These are phyloP conservation scores for Sciurus vulgaris DNA, from an alignment of 2,797 vertebrate species.

Conservation along the genomic window DNA sequence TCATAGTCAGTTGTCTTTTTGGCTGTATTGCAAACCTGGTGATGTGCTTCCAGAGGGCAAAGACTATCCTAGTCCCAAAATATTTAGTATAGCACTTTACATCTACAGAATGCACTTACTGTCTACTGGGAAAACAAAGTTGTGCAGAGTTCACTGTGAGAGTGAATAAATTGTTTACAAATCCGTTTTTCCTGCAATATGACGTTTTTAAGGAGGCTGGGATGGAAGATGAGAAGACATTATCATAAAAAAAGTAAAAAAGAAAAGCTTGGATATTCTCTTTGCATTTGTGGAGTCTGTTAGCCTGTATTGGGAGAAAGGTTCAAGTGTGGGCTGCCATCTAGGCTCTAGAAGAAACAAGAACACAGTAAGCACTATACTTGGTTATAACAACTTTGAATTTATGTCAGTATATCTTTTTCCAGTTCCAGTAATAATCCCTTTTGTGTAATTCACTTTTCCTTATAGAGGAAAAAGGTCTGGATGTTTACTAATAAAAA, in stretches of 20 bases:
- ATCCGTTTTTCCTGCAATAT: not conserved
- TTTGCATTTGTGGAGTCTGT: not conserved
- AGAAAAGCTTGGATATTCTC: not conserved
- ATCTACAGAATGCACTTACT: not conserved
- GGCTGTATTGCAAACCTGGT: not conserved
- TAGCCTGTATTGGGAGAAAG: not conserved
- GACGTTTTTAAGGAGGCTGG: not conserved
- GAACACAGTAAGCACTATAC: rapidly evolving
- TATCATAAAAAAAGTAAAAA: not conserved
- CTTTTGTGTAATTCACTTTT: conserved; percentile 15
- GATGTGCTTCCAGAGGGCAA: not conserved
- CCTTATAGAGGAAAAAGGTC: not conserved
- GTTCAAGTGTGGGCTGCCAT: not conserved
- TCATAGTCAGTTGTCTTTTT: not conserved
- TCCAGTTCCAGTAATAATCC: not conserved
- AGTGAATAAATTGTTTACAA: not conserved
- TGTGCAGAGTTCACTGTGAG: not conserved
- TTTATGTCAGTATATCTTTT: not conserved
- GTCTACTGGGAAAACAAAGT: not conserved
- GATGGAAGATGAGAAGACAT: not conserved
- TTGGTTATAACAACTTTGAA: not conserved
- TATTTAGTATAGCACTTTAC: not conserved
- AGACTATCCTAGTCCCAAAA: not conserved
- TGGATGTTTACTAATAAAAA: not conserved
- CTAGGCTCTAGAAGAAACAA: not conserved